These are phyloP conservation scores for Sebastes hubbsi DNA, from an alignment of 2,797 vertebrate genomes.

Conservation along the genomic window DNA sequence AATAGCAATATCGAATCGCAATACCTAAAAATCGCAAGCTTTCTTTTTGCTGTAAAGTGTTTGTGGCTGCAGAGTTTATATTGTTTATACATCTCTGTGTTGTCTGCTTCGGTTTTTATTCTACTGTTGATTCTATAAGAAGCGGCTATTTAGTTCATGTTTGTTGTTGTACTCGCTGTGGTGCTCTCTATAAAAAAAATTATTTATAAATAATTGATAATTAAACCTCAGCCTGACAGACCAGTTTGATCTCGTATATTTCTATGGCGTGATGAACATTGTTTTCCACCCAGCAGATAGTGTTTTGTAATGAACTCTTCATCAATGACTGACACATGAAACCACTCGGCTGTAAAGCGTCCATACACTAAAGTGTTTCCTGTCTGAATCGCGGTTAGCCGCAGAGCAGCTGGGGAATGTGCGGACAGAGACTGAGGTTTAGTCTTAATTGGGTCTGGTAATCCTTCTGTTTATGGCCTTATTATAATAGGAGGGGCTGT, in stretches of 20 bases:
- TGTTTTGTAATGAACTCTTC: constrained; percentile 19
- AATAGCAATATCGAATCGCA: too few relatives aligned
- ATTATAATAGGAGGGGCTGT: constrained; percentile 60
- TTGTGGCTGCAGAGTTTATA: too few relatives aligned
- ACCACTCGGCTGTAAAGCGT: constrained; percentile 33
- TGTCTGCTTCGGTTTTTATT: too few relatives aligned
- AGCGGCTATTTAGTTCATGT: too few relatives aligned
- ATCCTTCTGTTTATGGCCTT: constrained; percentile 72
- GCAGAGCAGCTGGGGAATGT: constrained; percentile 72
- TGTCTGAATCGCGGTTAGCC: constrained; percentile 52
- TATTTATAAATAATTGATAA: not conserved
- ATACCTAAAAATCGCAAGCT: too few relatives aligned
- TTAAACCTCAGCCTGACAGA: not conserved
- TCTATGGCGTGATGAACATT: not conserved
- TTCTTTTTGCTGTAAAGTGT: too few relatives aligned
- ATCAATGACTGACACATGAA: constrained; percentile 26
- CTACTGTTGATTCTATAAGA: too few relatives aligned
- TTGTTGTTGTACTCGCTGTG: too few relatives aligned
- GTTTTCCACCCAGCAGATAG: constrained; percentile 19
- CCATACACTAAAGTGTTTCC: constrained; percentile 63
- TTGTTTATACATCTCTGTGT: too few relatives aligned
- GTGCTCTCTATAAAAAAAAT: not conserved
- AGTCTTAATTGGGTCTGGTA: constrained; percentile 72
- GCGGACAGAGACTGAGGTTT: constrained; percentile 69
- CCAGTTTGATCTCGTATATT: not conserved